Evolutionary conservation across 2,797 vertebrate species (phyloP), one percentile per base, ranked within the genome.

Genomic region (Liasis olivaceus): DNA sequence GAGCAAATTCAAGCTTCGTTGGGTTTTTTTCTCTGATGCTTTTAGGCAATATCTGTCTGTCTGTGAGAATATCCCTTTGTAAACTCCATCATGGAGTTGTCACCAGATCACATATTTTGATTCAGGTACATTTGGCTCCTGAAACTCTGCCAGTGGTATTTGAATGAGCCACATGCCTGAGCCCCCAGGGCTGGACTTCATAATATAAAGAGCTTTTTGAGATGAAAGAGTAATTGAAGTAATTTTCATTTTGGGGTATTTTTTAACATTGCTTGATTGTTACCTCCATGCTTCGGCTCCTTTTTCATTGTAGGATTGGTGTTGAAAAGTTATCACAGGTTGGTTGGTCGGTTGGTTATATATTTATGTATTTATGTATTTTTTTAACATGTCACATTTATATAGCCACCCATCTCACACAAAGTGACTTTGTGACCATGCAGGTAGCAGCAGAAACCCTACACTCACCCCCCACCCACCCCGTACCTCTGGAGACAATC

Each of bases 1-100:
- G 24, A 85, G 20, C 86, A 90, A 69, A 92, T 59, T 31, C 20
- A 26, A 86, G 28, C 24, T 90, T 92, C 86, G 54, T 85, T 89
- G 66, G 56, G 31, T 69, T 60, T 60, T 92, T 24, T 56, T 22
- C 60, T 81, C 20, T 14, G 12, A 64, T 12, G 84, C 81, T 51
- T 86, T 60, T 59, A 77, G 20, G 26, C 81, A 31, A 51, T 31
- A 36, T 58, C 81, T 86, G 56, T 58, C 81, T 86, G 26, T 59
- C 88, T 63, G 59, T 86, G 26, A 69, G 62, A 64, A 51, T n/a
- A 26, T 26, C 22, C 12, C 20, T 72, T 60, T 62, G 88, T 72
- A 72, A 86, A 59, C 84, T 60, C 58, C 1, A 1, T 13, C n/a
- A 59, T 86, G 26, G 85, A 69, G 51, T 85, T 69, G 36, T 85